A percentile compares a stretch with the other conserved stretches of the same genome.
phyloP scores from a whole-genome alignment of 2,888 invertebrate species.

The Sminthurinus aureus region DNA sequence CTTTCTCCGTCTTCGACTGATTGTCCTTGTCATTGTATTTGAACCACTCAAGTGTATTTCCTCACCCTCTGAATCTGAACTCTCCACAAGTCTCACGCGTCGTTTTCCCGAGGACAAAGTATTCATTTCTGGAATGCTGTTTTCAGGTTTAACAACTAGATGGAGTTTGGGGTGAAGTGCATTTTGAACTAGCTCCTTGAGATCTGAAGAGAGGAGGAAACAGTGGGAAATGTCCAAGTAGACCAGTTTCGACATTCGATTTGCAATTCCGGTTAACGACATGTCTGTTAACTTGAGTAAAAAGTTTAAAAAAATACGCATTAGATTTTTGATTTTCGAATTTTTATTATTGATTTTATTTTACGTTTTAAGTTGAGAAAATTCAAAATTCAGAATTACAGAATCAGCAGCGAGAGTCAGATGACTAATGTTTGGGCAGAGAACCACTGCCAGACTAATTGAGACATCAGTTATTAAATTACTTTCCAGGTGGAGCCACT shows the following conservation, averaged over 20 bases:
- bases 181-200: neutral
- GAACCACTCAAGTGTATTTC: neutral
- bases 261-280: neutral
- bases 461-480: slow-evolving; percentile 16
- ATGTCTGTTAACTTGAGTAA: neutral
- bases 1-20: neutral
- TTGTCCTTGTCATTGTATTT: neutral
- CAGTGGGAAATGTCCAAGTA: neutral
- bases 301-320: neutral
- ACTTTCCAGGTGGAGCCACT: slow-evolving; percentile 14
- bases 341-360: no score
- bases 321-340: no score
- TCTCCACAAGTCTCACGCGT: neutral
- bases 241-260: neutral
- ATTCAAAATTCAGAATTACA: neutral
- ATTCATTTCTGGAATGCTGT: no score
- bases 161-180: neutral
- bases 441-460: neutral
- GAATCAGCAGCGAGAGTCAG: neutral
- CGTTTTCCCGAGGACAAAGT: neutral
- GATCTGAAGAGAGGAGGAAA: neutral
- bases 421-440: neutral
- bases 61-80: neutral
- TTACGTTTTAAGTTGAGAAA: no score
- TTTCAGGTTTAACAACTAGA: neutral